Evolutionary conservation across 1,140 invertebrate species (phyloP), one percentile per base, ranked within the genome.

Genomic region (Solenopsis fugax): DNA sequence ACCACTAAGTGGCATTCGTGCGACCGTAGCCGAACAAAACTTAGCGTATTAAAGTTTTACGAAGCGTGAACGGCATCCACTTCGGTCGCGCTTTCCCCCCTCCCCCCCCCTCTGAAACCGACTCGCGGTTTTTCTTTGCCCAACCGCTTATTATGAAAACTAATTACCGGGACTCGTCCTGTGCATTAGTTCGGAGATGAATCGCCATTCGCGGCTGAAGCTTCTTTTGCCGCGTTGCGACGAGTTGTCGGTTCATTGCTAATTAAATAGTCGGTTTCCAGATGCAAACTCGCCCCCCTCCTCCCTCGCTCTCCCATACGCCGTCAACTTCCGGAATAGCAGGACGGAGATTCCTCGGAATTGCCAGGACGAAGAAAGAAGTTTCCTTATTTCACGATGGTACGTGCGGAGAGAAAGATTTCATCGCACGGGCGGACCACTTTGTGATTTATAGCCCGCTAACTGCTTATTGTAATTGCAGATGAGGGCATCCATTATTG

Each of bases 391-490:
- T 24, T 62, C 64, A 45, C 16, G 16, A 58, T 4, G 62, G 29
- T 80, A 67, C 21, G 56, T 45, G 62, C 62, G 60, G 71, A 82
- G 87, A 81, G 76, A 89, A 89, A 69, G 88, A 90, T 89, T 90
- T 72, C 37, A 76, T 84, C 75, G 34, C 65, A 65, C 65, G 73
- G 48, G 37, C 85, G 82, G 29, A 77, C 76, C 72, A 76, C 76
- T 86, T 88, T 69, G 87, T 86, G 84, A 90, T 91, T 91, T 88
- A 91, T 90, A 60, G 82, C 48, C 52, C 82, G 86, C 65, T 90
- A 91, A 91, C 77, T 88, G 89, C 56, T 85, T 76, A 88, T 91
- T 91, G 67, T 86, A 91, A 91, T 91, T 90, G 89, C 87, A 91
- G 65, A 91, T 91, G 71, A 86, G 73, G 65, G 45, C 85, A 88